Conservation (phyloP, 2,888 invertebrate species). For the Agrilus mali region DNA sequence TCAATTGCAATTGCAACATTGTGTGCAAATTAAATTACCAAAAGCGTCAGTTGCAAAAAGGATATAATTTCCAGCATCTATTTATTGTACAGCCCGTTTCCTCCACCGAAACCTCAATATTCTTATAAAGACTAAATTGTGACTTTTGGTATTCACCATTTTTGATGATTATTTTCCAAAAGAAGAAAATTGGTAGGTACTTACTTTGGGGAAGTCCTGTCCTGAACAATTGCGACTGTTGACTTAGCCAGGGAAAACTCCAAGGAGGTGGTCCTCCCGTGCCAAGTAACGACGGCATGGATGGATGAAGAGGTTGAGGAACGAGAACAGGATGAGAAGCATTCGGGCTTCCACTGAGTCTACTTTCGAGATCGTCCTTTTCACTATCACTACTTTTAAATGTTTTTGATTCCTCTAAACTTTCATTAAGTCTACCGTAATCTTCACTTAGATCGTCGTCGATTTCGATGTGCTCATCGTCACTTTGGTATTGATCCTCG, state of each 20-base stretch:
- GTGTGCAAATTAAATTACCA: too few species aligned
- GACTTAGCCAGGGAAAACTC: constrained; percentile 49
- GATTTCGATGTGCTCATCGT: constrained; percentile 26
- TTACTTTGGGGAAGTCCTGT: constrained; percentile 48
- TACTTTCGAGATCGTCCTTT: constrained; percentile 30
- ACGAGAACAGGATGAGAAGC: constrained; percentile 49
- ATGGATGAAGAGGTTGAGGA: constrained; percentile 51
- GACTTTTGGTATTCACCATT: too few species aligned
- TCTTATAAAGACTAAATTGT: too few species aligned
- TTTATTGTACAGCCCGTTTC: too few species aligned
- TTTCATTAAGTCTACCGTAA: constrained; percentile 28
- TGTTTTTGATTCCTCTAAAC: constrained; percentile 31
- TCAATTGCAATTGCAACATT: too few species aligned
- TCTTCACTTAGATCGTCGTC: constrained; percentile 41
- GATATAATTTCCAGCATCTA: too few species aligned
- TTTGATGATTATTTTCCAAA: too few species aligned
- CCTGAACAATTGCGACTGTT: constrained; percentile 46
- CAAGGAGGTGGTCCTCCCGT: constrained; percentile 37
- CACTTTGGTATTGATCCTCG: constrained; percentile 7
- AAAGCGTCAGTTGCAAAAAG: too few species aligned
- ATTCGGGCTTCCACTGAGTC: constrained; percentile 36
- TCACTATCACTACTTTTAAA: constrained; percentile 22
- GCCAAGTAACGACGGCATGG: constrained; percentile 42
- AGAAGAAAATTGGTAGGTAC: constrained; percentile 19
- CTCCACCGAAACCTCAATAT: too few species aligned